A percentile compares a stretch with the other conserved stretches of the same genome.
Evolutionary conservation across 1,140 invertebrate species (phyloP).

Genomic region (Cotesia chilonis): DNA sequence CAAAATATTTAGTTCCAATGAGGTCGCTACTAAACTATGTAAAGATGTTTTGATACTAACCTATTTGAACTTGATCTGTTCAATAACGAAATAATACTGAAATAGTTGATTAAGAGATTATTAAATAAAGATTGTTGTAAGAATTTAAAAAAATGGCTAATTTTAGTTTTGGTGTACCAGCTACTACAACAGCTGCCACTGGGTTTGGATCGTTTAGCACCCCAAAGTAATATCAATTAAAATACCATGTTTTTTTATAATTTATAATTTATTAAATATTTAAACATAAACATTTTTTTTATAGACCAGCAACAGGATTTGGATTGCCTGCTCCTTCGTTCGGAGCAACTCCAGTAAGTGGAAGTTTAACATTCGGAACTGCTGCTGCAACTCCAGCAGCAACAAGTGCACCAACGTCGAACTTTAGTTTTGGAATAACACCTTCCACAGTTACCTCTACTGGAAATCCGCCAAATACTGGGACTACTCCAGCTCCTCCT

Average conservation of each 20-base stretch:
- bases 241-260: conserved; percentile 7
- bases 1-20: neutral
- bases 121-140: neutral
- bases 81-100: too few species aligned
- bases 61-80: too few species aligned
- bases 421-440: conserved; percentile 52
- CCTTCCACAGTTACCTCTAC: conserved; percentile 39
- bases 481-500: conserved; percentile 31
- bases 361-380: conserved; percentile 42
- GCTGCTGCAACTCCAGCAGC: conserved; percentile 36
- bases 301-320: conserved; percentile 46
- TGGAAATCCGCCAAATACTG: conserved; percentile 39
- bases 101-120: too few species aligned
- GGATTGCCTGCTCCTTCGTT: conserved; percentile 44
- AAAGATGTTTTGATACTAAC: too few species aligned
- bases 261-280: neutral
- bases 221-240: conserved; percentile 45
- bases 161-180: conserved; percentile 54
- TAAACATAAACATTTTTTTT: conserved; percentile 8
- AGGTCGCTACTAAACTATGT: too few species aligned
- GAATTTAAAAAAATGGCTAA: conserved; percentile 35
- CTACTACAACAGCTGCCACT: conserved; percentile 46
- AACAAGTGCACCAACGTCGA: conserved; percentile 42
- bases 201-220: conserved; percentile 48
- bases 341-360: conserved; percentile 38